Conservation (phyloP, 2,113 vertebrate genomes). For the Puffinus mauretanicus region DNA sequence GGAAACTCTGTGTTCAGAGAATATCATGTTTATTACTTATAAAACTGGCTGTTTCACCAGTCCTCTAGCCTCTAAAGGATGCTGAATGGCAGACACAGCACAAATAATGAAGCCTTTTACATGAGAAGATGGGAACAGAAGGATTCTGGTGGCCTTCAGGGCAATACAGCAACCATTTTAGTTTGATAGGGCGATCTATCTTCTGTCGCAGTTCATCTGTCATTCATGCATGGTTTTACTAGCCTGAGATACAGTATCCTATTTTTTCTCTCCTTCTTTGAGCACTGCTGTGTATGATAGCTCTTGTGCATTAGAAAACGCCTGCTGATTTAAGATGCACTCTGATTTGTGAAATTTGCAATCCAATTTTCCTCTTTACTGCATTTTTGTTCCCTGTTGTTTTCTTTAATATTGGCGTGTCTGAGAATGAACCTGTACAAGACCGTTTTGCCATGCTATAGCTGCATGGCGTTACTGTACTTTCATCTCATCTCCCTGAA, state of each 20-base stretch:
- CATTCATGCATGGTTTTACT: neutral
- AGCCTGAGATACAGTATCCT: neutral
- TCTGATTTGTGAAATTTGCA: neutral
- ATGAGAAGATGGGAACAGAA: neutral
- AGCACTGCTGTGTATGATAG: neutral
- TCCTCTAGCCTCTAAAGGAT: neutral
- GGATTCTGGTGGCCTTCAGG: neutral
- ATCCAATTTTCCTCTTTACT: neutral
- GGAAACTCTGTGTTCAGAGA: slow-evolving; percentile 21
- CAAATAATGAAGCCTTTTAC: neutral
- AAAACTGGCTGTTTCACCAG: neutral
- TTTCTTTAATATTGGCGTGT: neutral
- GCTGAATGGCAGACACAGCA: neutral
- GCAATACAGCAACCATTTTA: neutral
- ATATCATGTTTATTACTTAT: neutral
- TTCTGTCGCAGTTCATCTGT: neutral
- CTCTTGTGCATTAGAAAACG: neutral
- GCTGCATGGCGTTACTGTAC: neutral
- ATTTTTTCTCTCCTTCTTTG: neutral
- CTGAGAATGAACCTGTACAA: neutral
- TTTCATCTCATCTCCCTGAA: slow-evolving; percentile 26
- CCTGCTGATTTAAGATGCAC: neutral
- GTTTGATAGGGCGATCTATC: neutral
- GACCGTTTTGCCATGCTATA: neutral
- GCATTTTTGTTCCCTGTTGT: neutral